Conservation (phyloP, 2,888 invertebrate genomes). For the Lamellibrachia satsuma region DNA sequence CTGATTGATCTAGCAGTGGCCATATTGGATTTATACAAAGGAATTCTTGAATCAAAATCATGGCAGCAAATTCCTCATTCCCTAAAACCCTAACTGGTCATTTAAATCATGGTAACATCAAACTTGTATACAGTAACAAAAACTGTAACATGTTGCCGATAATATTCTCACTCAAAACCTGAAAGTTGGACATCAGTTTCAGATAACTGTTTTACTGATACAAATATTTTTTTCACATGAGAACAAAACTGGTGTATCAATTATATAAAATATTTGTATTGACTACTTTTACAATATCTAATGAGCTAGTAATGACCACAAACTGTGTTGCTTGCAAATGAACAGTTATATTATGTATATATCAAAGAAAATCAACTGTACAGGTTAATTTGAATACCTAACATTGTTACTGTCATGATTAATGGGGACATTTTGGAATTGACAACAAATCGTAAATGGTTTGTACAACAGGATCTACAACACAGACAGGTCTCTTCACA, state of each 20-base stretch:
- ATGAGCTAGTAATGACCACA: background rate
- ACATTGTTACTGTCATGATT: background rate
- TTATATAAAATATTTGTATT: background rate
- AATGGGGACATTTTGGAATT: background rate
- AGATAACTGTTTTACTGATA: too few species aligned
- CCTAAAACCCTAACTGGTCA: background rate
- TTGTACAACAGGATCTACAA: background rate
- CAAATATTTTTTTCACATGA: background rate
- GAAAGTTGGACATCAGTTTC: too few species aligned
- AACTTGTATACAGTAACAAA: background rate
- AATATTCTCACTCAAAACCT: background rate
- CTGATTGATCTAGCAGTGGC: background rate
- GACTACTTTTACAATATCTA: background rate
- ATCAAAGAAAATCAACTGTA: background rate
- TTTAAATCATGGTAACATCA: background rate
- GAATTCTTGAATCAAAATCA: background rate
- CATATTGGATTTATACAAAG: background rate
- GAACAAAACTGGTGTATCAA: background rate
- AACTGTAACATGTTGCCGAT: background rate
- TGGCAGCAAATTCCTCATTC: background rate
- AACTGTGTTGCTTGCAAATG: background rate
- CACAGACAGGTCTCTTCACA: background rate
- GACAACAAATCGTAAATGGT: background rate
- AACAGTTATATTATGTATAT: background rate
- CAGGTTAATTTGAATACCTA: background rate